Percentiles rank a stretch among this genome's conserved stretches.
phyloP scores from a whole-genome alignment of 2,113 vertebrate species.

The Osmerus eperlanus region DNA sequence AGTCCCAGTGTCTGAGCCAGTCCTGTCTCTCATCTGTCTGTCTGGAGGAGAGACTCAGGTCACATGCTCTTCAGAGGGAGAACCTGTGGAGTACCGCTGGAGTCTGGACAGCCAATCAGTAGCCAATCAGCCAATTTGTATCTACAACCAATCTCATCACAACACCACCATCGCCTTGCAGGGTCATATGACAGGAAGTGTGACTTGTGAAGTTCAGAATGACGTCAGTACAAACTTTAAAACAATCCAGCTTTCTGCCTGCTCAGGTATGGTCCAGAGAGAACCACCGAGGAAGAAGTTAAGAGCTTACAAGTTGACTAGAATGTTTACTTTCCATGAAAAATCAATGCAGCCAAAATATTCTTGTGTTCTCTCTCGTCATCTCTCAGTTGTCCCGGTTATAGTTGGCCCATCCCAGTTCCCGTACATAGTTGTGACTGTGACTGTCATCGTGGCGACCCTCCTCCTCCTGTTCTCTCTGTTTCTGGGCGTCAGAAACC shows the following conservation, averaged over 20 bases:
- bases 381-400: neutral
- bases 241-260: neutral
- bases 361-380: too few relatives aligned
- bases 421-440: neutral
- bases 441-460: neutral
- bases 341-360: neutral
- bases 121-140: too few relatives aligned
- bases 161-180: neutral
- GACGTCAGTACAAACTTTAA: neutral
- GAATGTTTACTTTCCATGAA: too few relatives aligned
- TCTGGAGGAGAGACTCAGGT: neutral
- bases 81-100: neutral
- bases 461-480: neutral
- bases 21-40: neutral
- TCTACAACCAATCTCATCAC: neutral
- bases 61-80: neutral
- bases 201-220: neutral
- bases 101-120: neutral
- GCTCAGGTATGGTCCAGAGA: neutral
- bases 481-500: neutral
- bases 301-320: too few relatives aligned
- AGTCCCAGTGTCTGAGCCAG: neutral
- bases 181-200: neutral
- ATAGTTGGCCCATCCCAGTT: neutral
- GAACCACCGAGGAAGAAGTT: neutral